Conservation (phyloP, 1,140 invertebrate species). For the Sycophila sp. region DNA sequence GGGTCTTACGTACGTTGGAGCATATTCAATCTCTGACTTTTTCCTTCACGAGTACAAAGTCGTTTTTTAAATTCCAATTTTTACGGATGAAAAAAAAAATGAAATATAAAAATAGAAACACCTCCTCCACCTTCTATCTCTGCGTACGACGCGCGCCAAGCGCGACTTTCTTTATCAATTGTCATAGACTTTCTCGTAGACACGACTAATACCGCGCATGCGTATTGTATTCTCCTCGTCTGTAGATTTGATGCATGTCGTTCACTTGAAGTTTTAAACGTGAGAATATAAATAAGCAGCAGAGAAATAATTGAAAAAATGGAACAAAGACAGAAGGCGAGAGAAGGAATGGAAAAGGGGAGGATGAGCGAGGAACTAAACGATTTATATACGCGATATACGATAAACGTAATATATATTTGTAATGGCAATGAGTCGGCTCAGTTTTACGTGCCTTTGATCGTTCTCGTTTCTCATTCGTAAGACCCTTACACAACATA, state of each 20-base stretch:
- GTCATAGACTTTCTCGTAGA: too few relatives aligned
- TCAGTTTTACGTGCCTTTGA: conserved; percentile 40
- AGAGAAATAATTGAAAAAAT: neutral
- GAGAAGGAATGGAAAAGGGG: too few relatives aligned
- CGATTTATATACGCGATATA: conserved; percentile 7
- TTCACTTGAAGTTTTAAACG: neutral
- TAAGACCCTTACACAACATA: conserved; percentile 25
- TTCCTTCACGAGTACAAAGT: conserved; percentile 34
- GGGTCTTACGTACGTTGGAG: conserved; percentile 33
- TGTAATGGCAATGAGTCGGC: conserved; percentile 29
- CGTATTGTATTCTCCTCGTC: conserved; percentile 7
- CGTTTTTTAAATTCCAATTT: conserved; percentile 30
- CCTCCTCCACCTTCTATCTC: neutral
- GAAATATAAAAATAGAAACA: neutral
- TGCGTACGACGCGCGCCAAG: neutral
- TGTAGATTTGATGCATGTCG: neutral
- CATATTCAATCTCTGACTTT: conserved; percentile 22
- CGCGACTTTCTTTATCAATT: too few relatives aligned
- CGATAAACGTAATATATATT: conserved; percentile 5
- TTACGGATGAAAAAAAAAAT: neutral
- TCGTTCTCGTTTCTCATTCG: conserved; percentile 29
- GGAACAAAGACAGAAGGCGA: neutral
- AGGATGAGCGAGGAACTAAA: neutral
- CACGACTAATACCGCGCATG: neutral
- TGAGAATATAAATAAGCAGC: neutral